A percentile compares a stretch with the other conserved stretches of the same genome.
These are phyloP conservation scores for Opisthocomus hoazin DNA, from an alignment of 2,113 vertebrate species.

Conservation along the genomic window DNA sequence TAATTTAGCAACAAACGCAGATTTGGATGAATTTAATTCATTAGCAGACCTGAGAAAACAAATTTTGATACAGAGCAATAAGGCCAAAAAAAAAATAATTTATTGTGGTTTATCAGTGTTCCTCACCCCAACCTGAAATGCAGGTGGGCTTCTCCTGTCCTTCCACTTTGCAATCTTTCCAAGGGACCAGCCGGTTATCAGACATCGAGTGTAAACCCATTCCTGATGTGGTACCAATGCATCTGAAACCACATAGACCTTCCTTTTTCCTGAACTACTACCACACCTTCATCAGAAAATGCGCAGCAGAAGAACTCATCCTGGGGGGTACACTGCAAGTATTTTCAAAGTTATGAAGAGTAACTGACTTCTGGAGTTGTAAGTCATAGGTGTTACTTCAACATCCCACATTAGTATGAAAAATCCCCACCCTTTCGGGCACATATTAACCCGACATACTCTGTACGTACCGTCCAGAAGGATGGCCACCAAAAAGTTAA, in stretches of 20 bases:
- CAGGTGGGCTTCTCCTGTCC: background rate
- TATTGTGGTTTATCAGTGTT: background rate
- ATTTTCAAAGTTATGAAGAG: background rate
- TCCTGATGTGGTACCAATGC: rapidly evolving
- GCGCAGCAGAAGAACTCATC: rapidly evolving
- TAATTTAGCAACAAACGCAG: background rate
- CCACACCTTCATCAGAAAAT: background rate
- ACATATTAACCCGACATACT: background rate
- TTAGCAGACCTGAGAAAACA: background rate
- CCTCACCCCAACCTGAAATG: rapidly evolving
- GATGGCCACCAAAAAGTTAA: background rate
- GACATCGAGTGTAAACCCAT: background rate
- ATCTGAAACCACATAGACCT: background rate
- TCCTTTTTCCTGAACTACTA: background rate
- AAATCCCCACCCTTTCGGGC: rapidly evolving
- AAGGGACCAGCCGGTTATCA: background rate
- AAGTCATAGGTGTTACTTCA: background rate
- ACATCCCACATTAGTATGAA: background rate
- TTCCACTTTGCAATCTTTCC: background rate
- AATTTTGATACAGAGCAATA: background rate
- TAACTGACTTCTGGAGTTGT: background rate
- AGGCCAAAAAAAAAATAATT: background rate
- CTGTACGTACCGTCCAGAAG: background rate
- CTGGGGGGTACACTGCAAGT: background rate
- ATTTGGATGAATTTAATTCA: background rate